phyloP scores from a whole-genome alignment of 2,797 vertebrate genomes.

The Luscinia megarhynchos region DNA sequence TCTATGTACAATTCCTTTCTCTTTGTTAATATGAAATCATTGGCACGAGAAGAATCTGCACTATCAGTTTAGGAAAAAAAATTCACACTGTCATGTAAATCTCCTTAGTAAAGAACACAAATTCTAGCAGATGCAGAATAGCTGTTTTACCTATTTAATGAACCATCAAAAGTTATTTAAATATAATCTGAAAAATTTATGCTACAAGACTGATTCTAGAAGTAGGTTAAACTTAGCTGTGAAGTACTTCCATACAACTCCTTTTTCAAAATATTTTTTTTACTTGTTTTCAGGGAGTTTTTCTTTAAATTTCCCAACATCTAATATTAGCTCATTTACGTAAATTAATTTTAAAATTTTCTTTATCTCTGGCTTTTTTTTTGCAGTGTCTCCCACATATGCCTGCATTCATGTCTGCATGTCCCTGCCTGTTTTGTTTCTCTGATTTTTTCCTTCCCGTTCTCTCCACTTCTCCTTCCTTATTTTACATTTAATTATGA shows the following conservation, averaged over 20 bases:
- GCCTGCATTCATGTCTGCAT: background rate
- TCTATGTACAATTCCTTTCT: background rate
- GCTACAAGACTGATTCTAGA: background rate
- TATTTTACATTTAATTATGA: slow-evolving; percentile 25
- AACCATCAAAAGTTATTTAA: background rate
- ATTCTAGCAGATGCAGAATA: background rate
- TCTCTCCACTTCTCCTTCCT: background rate
- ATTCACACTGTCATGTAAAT: background rate
- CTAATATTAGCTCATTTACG: background rate
- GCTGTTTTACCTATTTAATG: background rate
- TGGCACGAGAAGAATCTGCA: background rate
- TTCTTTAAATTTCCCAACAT: background rate
- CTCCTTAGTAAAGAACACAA: background rate
- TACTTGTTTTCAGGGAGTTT: background rate
- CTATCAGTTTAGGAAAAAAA: background rate
- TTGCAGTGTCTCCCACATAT: background rate
- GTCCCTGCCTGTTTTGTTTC: background rate
- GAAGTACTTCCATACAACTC: background rate
- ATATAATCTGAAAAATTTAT: background rate
- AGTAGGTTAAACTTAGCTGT: background rate
- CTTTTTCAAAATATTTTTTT: background rate
- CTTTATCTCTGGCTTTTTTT: background rate
- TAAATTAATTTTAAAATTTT: background rate
- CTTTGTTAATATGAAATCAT: background rate
- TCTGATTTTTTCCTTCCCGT: background rate